Evolutionary conservation across 2,113 vertebrate genomes (phyloP).

Genomic region (Oxyruncus cristatus): DNA sequence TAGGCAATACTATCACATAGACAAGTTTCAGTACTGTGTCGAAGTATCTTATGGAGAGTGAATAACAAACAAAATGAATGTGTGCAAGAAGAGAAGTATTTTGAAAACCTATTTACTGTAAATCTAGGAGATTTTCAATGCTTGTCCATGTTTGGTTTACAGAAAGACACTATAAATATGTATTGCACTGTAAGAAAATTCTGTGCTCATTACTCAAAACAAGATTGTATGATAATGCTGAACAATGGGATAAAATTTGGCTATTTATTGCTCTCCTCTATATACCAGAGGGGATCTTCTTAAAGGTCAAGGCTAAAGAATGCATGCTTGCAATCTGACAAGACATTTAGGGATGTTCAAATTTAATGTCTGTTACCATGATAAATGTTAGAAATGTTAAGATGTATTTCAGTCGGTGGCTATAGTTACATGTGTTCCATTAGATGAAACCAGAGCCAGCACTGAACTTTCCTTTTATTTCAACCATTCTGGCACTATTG

Average conservation of each 20-base stretch:
- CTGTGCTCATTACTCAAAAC: background rate
- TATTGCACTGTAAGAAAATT: background rate
- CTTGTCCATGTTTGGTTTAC: background rate
- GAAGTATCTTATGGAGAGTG: background rate
- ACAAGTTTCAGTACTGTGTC: background rate
- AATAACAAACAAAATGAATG: background rate
- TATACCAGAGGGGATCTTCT: background rate
- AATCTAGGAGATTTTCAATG: background rate
- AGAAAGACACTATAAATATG: background rate
- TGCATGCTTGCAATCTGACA: background rate
- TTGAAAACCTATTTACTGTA: background rate
- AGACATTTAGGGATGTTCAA: background rate
- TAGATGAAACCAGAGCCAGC: background rate
- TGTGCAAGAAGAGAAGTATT: background rate
- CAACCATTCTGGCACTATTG: background rate
- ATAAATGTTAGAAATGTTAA: fast-evolving
- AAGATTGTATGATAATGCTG: background rate
- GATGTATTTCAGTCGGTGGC: background rate
- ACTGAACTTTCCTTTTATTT: background rate
- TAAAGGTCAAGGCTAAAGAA: background rate
- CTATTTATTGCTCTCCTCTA: background rate
- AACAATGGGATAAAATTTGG: background rate
- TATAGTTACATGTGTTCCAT: background rate
- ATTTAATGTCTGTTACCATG: background rate
- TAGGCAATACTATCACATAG: background rate